Evolutionary conservation across 2,113 vertebrate species (phyloP), one percentile per base, ranked within the genome.

Genomic region (Regulus satrapa): DNA sequence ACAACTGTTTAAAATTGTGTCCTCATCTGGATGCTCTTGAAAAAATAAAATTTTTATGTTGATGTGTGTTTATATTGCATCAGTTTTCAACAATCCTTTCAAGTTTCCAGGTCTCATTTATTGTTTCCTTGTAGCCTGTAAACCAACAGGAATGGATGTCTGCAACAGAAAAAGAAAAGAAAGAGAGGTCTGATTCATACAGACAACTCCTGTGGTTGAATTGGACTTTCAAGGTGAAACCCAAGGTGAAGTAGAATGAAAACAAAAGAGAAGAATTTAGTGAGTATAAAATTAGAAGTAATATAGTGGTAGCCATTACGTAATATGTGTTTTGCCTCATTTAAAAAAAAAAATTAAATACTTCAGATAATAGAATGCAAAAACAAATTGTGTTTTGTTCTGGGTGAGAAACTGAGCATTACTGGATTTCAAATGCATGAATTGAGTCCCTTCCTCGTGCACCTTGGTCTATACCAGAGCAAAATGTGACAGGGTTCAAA

Each of bases 221-320:
- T 32, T 75, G 62, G 94, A 59, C 54, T 97, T 96, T 94, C 58
- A 52, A 64, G 16, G 86, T 94, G 68, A 95, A 94, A 94, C 68
- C 43, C 67, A 85, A 59, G 36, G 12, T 68, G 56, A 74, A 90
- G 46, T 66, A 69, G 71, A 92, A 51, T 18, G 8, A 71, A 84
- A 74, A 64, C 28, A 40, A 38, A 59, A 69, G 10, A 54, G 17
- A 29, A 21, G 32, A 36, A 51, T 80, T 67, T 43, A 85, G 63
- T 77, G 25, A 80, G 55, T 82, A 58, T 51, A 73, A 52, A 67
- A 88, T 55, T 8, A 76, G 55, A 38, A 63, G 10, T 85, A 75
- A 18, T 36, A 17, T 12, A 20, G 28, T 68, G 36, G 31, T 38
- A 78, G 56, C 36, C 17, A 7, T 49, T 59, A 36, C 6, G 18